phyloP scores from a whole-genome alignment of 1,140 invertebrate genomes.

The Trichomalopsis sarcophagae region DNA sequence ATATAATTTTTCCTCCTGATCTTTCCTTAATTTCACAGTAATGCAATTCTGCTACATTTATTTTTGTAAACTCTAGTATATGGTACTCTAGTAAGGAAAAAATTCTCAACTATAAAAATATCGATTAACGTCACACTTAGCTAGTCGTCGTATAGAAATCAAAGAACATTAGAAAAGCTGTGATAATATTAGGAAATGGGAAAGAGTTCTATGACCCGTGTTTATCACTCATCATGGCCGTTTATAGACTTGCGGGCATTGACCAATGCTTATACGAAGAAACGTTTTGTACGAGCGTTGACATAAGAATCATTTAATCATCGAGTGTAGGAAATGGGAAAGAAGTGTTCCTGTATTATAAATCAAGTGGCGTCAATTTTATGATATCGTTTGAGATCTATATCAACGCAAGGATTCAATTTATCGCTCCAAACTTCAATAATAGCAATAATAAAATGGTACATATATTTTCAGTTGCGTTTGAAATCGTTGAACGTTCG shows the following conservation, averaged over 20 bases:
- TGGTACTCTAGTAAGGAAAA: too few species aligned
- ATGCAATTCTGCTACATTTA: too few species aligned
- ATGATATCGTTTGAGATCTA: neutral
- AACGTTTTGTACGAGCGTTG: neutral
- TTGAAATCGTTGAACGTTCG: too few species aligned
- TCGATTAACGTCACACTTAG: too few species aligned
- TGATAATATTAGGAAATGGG: neutral
- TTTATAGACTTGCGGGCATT: neutral
- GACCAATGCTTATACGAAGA: neutral
- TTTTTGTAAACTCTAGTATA: too few species aligned
- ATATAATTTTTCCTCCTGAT: too few species aligned
- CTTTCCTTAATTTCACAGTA: too few species aligned
- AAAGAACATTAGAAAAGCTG: too few species aligned
- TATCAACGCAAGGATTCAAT: neutral
- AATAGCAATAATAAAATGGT: too few species aligned
- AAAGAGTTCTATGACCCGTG: neutral
- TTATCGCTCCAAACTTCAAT: neutral
- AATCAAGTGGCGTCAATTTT: neutral
- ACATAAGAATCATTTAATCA: neutral
- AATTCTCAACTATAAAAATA: too few species aligned
- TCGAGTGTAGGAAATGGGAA: neutral
- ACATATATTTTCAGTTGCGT: too few species aligned
- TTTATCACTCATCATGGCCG: neutral
- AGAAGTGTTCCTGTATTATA: neutral
- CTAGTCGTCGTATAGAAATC: too few species aligned